These are phyloP conservation scores for Xylota segnis DNA, from an alignment of 2,888 invertebrate species.

Conservation along the genomic window DNA sequence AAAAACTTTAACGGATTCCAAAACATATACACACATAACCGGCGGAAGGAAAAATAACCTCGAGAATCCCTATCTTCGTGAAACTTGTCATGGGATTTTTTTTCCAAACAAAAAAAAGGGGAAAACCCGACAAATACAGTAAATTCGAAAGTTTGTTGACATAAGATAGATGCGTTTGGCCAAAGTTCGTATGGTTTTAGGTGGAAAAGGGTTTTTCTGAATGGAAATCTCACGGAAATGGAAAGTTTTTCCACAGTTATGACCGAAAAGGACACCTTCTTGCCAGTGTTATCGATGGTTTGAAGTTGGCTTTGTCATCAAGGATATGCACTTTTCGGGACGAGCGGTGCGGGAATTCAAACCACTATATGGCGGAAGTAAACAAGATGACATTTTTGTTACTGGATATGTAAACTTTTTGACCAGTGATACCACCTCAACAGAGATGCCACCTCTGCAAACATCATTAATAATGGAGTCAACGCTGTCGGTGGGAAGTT, in stretches of 20 bases:
- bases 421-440: constrained; percentile 21
- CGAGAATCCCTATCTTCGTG: constrained; percentile 1
- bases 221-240: constrained; percentile 19
- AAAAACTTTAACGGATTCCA: constrained; percentile 48
- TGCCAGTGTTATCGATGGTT: background rate
- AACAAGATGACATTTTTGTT: constrained; percentile 43
- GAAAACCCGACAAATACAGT: constrained; percentile 35
- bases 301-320: background rate
- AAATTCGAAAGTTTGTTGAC: constrained; percentile 62
- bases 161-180: constrained; percentile 57
- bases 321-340: constrained; percentile 14
- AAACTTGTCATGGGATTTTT: constrained; percentile 49
- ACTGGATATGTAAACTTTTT: constrained; percentile 59
- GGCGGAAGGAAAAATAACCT: background rate
- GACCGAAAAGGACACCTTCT: constrained; percentile 31
- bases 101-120: constrained; percentile 2
- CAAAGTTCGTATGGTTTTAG: constrained; percentile 51
- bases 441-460: constrained; percentile 16
- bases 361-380: constrained; percentile 17
- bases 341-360: background rate
- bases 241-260: constrained; percentile 40
- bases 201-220: background rate
- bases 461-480: constrained; percentile 55
- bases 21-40: constrained; percentile 36
- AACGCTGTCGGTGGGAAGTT: constrained; percentile 23